Evolutionary conservation across 2,888 invertebrate species (phyloP), one percentile per base, ranked within the genome.

Genomic region (Meliscaeva auricollis): DNA sequence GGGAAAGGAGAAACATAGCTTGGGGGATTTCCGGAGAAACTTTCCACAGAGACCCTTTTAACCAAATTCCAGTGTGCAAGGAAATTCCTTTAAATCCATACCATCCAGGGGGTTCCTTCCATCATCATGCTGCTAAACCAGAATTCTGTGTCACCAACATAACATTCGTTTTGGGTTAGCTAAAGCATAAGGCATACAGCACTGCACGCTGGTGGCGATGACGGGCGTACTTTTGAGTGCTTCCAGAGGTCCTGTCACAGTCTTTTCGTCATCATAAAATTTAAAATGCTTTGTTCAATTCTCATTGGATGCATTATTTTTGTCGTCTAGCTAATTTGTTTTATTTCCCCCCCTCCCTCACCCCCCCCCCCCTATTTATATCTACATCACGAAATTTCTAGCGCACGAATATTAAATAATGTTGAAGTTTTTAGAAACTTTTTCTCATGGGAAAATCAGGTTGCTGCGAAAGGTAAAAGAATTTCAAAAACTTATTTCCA

Each of bases 41-140:
- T 85, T 85, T 85, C 76, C 77, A 58, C 56, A 81, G 81, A 81
- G 81, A 85, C 80, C 81, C 69, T 85, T 85, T 85, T 73, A 85
- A 85, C 85, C 81, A 77, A 85, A 85, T 85, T 85, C 85, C 77
- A 85, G 62, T 81, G 76, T 85, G 81, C 81, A 81, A 85, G 81
- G 81, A 85, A 81, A 85, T 85, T 81, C 85, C 77, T 81, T 85
- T 85, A 81, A 85, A 73, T 73, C 68, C 81, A 56, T 56, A 44
- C 72, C 26, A 26, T 26, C 26, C 68, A 85, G 76, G 76, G 81
- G 68, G 76, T 85, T 76, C 73, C 64, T 64, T 64, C 64, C 64
- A 64, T 64, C 46, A 44, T 73, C 32, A 81, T 73, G 56, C n/a
- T n/a, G 76, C 35, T 56, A 69, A 74, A 85, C 73, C 76, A 68